These are phyloP conservation scores for Acrocephalus kingi DNA, from an alignment of 2,113 vertebrate genomes.

Conservation along the genomic window DNA sequence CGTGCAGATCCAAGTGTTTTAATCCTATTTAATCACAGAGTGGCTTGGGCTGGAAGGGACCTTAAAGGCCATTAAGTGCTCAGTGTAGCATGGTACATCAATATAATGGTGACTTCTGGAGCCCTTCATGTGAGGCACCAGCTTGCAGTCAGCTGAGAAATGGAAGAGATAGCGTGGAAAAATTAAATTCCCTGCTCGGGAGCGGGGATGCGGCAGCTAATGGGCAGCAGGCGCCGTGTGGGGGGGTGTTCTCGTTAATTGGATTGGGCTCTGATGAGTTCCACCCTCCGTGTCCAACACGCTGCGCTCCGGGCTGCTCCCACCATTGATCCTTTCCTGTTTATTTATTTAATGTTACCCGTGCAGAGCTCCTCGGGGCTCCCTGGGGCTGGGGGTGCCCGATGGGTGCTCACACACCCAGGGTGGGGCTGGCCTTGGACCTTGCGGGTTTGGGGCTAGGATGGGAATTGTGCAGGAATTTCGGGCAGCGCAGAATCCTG, in stretches of 20 bases:
- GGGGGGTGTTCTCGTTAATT: not conserved
- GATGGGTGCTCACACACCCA: not conserved
- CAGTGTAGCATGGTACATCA: not conserved
- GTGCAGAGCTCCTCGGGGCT: not conserved
- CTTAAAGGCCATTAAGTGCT: not conserved
- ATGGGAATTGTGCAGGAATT: not conserved
- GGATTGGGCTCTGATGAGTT: not conserved
- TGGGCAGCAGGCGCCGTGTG: not conserved
- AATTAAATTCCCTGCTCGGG: not conserved
- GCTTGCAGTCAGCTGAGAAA: not conserved
- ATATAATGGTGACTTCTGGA: not conserved
- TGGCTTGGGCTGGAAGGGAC: not conserved
- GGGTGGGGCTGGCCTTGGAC: not conserved
- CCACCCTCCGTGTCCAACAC: not conserved
- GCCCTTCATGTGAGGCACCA: not conserved
- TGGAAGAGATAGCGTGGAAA: not conserved
- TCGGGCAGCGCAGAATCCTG: not conserved
- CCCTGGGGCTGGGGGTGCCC: accelerated
- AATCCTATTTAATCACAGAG: not conserved
- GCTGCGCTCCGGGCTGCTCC: not conserved
- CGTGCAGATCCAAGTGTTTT: not conserved
- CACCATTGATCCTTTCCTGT: not conserved
- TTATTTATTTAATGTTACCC: not conserved
- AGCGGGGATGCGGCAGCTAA: not conserved
- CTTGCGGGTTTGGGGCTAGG: accelerated